Base-by-base conservation (phyloP, 2,888 invertebrate genomes). In the Yponomeuta cagnagella region DNA sequence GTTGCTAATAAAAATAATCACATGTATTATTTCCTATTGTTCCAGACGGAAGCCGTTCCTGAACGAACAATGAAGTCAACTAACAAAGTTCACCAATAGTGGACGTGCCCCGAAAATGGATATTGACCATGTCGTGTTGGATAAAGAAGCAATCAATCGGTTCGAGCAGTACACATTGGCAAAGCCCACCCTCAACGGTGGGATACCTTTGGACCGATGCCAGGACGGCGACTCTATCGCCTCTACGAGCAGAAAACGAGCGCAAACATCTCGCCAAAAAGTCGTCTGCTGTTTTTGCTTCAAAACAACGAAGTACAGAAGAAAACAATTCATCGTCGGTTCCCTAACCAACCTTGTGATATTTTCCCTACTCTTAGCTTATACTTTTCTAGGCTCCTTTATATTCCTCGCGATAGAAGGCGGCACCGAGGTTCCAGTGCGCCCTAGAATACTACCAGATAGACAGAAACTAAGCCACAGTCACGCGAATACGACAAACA, bases 341-440 rank as follows among this genome's bases (percentile, higher is more conserved):
- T 94, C 96, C 74, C 93, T 96, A 76, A 96, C 96, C 74, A 97
- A 97, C 85, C 90, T 97, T 77, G 95, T 96, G 76, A 97, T 97
- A 85, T 97, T 97, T 87, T 93, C 95, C 71, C 93, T 97, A 71
- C 93, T 97, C 65, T 93, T 97, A 79, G 96, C 96, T 37, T 97
- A 97, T 85, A 97, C 97, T 63, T 93, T 93, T 79, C 80, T 94
- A 80, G 95, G 95, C 71, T 96, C 96, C 72, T 95, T 97, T 84
- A 95, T 97, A 88, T 97, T 97, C 88, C 91, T 97, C 78, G 95
- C 96, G 70, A 96, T 97, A 79, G 97, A 97, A 88, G 95, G 96
- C 68, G 95, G 95, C 4, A 86, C 92, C 71, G 94, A 93, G 74
- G 86, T 92, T 70, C 93, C 93, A 72, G 92, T 89, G 10, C 83